Percentiles rank a stretch among this genome's conserved stretches.
Evolutionary conservation across 2,797 vertebrate species (phyloP).

Genomic region (Enteromius anoplus): DNA sequence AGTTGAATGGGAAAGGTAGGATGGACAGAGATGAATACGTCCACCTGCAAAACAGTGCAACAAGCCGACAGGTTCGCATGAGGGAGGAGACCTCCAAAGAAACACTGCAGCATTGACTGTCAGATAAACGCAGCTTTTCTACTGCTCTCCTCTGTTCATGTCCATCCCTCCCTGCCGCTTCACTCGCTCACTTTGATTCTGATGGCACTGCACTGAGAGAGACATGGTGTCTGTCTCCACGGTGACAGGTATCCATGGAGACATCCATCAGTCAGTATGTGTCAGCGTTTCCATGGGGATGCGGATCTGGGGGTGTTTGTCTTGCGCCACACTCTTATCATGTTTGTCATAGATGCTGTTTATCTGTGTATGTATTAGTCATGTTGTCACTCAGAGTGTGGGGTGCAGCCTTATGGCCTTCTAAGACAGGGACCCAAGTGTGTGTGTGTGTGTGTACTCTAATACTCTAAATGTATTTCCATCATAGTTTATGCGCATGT

Average conservation of each 20-base stretch:
- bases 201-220: constrained; percentile 62
- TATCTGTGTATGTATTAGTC: constrained; percentile 72
- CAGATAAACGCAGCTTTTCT: constrained; percentile 44
- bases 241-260: constrained; percentile 78
- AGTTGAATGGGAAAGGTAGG: constrained; percentile 24
- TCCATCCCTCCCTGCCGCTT: constrained; percentile 26
- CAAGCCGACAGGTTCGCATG: constrained; percentile 51
- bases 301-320: constrained; percentile 52
- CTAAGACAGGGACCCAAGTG: neutral
- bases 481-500: neutral
- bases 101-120: constrained; percentile 46
- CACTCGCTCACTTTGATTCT: constrained; percentile 57
- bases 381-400: constrained; percentile 68
- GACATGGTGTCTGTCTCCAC: constrained; percentile 71
- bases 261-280: constrained; percentile 76
- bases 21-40: constrained; percentile 54
- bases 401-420: constrained; percentile 8
- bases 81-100: constrained; percentile 62
- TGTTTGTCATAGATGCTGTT: constrained; percentile 75
- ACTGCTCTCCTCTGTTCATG: constrained; percentile 33
- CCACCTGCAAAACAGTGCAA: constrained; percentile 54
- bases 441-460: constrained; percentile 1
- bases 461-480: neutral
- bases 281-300: constrained; percentile 69
- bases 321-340: constrained; percentile 62